Evolutionary conservation across 2,888 invertebrate species (phyloP), one percentile per base, ranked within the genome.

Genomic region (Bugulina stolonifera): DNA sequence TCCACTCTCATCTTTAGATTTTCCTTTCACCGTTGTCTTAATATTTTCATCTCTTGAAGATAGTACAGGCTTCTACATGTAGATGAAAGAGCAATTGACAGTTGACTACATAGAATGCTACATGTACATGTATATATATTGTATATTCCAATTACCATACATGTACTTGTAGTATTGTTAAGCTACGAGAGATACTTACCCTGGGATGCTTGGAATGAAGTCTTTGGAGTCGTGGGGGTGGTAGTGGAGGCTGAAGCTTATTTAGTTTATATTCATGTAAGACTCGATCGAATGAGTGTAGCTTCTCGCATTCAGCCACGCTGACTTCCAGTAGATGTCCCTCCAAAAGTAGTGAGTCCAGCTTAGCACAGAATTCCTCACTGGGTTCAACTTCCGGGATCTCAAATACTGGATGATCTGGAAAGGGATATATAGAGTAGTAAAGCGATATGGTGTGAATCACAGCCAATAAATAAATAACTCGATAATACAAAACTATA

Each of bases 301-400:
- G 84, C 55, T 92, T 87, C 75, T 89, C 88, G 91, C 91, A 92
- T 85, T 95, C 94, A 79, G 94, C 93, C 18, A 94, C 84, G 87
- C 77, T 92, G 52, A 87, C 92, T 87, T 96, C 95, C 3, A 96
- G 86, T 72, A 95, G 85, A 81, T 94, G 94, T 0, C 94, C 95
- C 82, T 95, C 94, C 87, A 94, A 89, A 89, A 95, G 90, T 58
- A 95, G 86, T 73, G 93, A 91, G 78, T 93, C 92, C 22, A 95
- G 80, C 75, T 81, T 81, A n/a, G 79, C 77, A 52, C 80, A 64
- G 64, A 64, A 64, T n/a, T 64, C 64, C 14, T 64, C 32, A 27
- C 34, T 75, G 69, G 64, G 64, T n/a, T 64, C 64, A 32, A 64
- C 18, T 10, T 64, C 32, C 2, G 64, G 64, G 5, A 64, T 32